Evolutionary conservation across 2,797 vertebrate species (phyloP).

Genomic region (Falco peregrinus): DNA sequence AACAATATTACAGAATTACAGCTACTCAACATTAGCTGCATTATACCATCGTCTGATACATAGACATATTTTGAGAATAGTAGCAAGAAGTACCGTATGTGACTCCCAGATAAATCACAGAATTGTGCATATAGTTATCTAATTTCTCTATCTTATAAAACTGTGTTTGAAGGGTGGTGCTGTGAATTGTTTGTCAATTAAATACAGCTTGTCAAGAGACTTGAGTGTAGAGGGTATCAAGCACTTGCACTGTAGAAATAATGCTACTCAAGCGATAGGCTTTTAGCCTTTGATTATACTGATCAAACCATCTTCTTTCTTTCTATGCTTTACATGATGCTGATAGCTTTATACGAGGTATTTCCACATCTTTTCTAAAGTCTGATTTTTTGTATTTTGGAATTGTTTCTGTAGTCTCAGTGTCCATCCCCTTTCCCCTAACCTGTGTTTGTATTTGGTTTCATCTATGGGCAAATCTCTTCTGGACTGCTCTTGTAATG

Average conservation of each 20-base stretch:
- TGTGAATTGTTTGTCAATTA: slow-evolving; percentile 44
- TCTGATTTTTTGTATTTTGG: neutral
- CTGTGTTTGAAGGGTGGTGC: neutral
- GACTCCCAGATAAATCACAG: neutral
- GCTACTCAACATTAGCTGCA: neutral
- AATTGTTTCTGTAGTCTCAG: neutral
- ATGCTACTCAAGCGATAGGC: neutral
- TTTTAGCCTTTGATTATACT: slow-evolving; percentile 7
- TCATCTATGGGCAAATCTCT: neutral
- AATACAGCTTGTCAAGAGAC: neutral
- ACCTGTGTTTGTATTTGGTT: neutral
- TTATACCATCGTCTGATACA: neutral
- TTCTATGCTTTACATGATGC: neutral
- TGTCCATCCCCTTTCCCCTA: neutral
- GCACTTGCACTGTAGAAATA: neutral
- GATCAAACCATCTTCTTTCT: neutral
- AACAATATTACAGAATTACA: slow-evolving; percentile 5
- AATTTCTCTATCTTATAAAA: neutral
- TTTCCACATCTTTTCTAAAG: neutral
- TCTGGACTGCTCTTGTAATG: neutral
- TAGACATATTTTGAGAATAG: slow-evolving; percentile 12
- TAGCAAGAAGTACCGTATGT: neutral
- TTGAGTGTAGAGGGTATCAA: neutral
- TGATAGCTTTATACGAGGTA: neutral
- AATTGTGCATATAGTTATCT: neutral